Percentiles rank a stretch among this genome's conserved stretches.
Conservation (phyloP, 1,140 invertebrate species). For the Copidosoma floridanum region DNA sequence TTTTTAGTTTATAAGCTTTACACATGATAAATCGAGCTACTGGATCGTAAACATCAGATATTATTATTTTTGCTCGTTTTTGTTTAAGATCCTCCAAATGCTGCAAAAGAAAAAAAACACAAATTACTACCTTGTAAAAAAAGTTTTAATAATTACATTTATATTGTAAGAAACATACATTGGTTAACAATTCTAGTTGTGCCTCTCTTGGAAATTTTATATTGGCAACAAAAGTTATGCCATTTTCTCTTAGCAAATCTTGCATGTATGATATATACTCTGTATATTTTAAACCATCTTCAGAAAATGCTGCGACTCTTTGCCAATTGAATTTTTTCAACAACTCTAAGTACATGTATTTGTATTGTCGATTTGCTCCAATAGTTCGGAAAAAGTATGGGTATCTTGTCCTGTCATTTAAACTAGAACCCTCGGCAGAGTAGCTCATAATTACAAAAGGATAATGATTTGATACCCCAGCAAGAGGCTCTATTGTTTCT, state of each 20-base stretch:
- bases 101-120: no score
- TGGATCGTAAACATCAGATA: slow-evolving; percentile 74
- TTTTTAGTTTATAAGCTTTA: slow-evolving; percentile 69
- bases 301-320: slow-evolving; percentile 71
- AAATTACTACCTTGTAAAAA: no score
- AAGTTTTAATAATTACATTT: no score
- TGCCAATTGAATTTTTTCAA: slow-evolving; percentile 69
- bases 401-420: slow-evolving; percentile 70
- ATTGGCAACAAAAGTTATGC: slow-evolving; percentile 69
- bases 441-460: slow-evolving; percentile 78
- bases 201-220: slow-evolving; percentile 67
- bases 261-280: slow-evolving; percentile 76
- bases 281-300: slow-evolving; percentile 78
- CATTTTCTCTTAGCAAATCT: slow-evolving; percentile 62
- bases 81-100: slow-evolving; percentile 69
- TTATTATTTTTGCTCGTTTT: slow-evolving; percentile 71
- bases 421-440: slow-evolving; percentile 73
- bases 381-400: slow-evolving; percentile 84
- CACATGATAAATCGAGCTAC: slow-evolving; percentile 71
- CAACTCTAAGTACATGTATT: slow-evolving; percentile 67
- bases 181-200: slow-evolving; percentile 51
- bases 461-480: slow-evolving; percentile 77
- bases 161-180: slow-evolving; percentile 43
- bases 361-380: slow-evolving; percentile 75
- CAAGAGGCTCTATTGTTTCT: slow-evolving; percentile 79